Evolutionary conservation across 2,797 vertebrate species (phyloP), one percentile per base, ranked within the genome.

Genomic region (Hippocampus kuda): DNA sequence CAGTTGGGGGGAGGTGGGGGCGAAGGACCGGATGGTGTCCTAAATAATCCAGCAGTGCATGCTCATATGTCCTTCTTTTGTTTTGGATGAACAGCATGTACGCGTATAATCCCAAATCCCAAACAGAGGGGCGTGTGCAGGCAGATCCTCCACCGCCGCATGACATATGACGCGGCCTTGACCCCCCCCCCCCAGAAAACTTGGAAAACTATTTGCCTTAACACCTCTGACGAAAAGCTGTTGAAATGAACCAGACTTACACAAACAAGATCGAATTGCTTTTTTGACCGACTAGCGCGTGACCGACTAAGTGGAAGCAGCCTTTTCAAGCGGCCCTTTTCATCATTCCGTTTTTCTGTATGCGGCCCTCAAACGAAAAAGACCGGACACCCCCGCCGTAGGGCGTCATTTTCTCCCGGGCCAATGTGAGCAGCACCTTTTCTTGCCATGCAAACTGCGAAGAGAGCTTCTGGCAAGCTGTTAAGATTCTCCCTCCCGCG

Each of bases 401-500:
- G 66, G 72, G 75, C 66, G 62, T 71, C 56, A 22, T 68, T 27
- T 11, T 1, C 49, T 69, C 76, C 62, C 70, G 46, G 64, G 59
- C 72, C 71, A 38, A 56, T 27, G 62, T 51, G 5, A 70, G 69
- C 72, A 44, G 66, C 63, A 42, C 70, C 68, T 72, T 68, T 51
- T 73, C 67, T 44, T 53, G 66, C 67, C 53, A n/a, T 65, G 72
- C 60, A 22, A 84, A 79, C 79, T 75, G 78, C 66, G 70, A 68
- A 72, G 11, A 79, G 62, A 64, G 38, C 71, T 38, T 38, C 34
- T 63, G 24, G 64, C 72, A 78, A 75, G 73, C 69, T 76, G 66
- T 61, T 42, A 68, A 68, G 56, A 59, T 44, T 70, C 68, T 44
- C 69, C 70, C 72, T 54, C 34, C 34, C 34, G 57, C 5, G 26